Percentiles rank a stretch among this genome's conserved stretches.
These are phyloP conservation scores for Amphiprion percula DNA, from an alignment of 2,113 vertebrate species.

Conservation along the genomic window DNA sequence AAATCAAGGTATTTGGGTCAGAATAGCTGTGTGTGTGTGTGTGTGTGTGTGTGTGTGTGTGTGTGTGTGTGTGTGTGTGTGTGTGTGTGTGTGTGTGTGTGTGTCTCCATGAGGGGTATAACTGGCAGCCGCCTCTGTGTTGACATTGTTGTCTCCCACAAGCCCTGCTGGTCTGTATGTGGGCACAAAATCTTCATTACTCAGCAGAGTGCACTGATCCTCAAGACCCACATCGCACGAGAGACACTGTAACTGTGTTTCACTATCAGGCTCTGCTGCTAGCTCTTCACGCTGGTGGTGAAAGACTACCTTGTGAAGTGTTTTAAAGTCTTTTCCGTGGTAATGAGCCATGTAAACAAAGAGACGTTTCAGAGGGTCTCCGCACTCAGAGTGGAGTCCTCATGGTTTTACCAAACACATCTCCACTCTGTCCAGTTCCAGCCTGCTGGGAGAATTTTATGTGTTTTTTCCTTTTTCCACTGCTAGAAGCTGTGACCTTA, in stretches of 20 bases:
- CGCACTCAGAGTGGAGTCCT: conserved; percentile 4
- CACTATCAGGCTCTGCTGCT: not conserved
- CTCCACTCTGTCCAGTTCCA: conserved; percentile 7
- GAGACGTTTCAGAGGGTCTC: conserved; percentile 24
- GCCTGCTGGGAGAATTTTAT: conserved; percentile 9
- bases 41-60: too few relatives aligned
- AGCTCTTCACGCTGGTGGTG: not conserved
- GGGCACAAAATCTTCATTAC: conserved; percentile 62
- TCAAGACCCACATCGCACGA: conserved; percentile 34
- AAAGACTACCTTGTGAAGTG: conserved; percentile 39
- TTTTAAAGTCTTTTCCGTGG: conserved; percentile 18
- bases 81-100: not conserved
- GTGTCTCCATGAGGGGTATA: conserved; percentile 27
- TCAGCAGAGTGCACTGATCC: conserved; percentile 73
- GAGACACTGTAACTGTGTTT: conserved; percentile 26
- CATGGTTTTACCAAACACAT: conserved; percentile 1
- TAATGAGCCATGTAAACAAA: conserved; percentile 50
- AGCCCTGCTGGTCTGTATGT: conserved; percentile 55
- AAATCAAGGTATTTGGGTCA: conserved; percentile 60
- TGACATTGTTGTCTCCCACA: conserved; percentile 58
- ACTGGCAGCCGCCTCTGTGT: conserved; percentile 49
- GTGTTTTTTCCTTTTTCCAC: not conserved
- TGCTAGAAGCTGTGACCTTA: not conserved
- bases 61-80: too few relatives aligned
- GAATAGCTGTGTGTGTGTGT: conserved; percentile 30